phyloP scores from a whole-genome alignment of 1,140 invertebrate genomes.

The Drosophila sp. region DNA sequence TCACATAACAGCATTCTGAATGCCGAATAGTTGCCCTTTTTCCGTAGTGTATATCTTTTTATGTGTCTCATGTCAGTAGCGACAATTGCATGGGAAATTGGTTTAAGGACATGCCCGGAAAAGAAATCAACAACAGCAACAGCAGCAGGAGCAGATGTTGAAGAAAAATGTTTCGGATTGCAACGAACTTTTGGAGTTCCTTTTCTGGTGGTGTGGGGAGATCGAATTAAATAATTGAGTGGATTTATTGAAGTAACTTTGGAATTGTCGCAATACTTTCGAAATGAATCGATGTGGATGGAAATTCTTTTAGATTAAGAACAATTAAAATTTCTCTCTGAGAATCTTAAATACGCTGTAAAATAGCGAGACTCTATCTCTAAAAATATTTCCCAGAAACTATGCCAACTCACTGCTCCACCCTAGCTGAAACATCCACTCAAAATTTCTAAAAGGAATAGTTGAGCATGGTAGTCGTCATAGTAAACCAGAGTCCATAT shows the following conservation, averaged over 20 bases:
- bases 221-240: not conserved
- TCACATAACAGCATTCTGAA: not conserved
- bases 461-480: constrained; percentile 56
- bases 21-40: not conserved
- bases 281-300: not conserved
- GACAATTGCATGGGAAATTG: constrained; percentile 77
- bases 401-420: constrained; percentile 1
- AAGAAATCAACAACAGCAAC: constrained; percentile 41
- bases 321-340: constrained; percentile 1
- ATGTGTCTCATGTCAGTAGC: constrained; percentile 46
- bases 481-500: constrained; percentile 52
- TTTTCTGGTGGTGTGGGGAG: not conserved
- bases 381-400: constrained; percentile 27
- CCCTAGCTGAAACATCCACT: not conserved
- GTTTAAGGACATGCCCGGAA: constrained; percentile 60
- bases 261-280: not conserved
- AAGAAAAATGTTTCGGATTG: constrained; percentile 10
- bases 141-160: constrained; percentile 39
- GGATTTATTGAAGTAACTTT: constrained; percentile 2
- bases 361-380: not conserved
- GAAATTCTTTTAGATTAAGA: not conserved
- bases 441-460: constrained; percentile 53
- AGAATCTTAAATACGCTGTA: not conserved
- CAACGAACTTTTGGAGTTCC: not conserved
- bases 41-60: constrained; percentile 1